phyloP scores from a whole-genome alignment of 2,797 vertebrate genomes.

The Tragelaphus oryx region DNA sequence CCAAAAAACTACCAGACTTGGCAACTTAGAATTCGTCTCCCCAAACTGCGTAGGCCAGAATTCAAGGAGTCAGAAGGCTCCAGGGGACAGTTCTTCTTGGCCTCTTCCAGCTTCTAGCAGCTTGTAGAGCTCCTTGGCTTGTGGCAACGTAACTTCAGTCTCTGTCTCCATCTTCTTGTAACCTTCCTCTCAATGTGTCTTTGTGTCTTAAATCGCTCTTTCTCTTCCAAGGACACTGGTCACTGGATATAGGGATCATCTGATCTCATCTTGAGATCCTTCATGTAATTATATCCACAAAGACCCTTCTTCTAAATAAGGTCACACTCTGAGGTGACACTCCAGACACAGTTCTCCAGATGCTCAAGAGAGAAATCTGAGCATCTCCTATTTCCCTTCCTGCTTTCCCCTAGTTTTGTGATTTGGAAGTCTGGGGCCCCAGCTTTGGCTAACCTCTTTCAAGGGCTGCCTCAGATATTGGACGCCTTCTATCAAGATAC shows the following conservation, averaged over 20 bases:
- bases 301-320: background rate
- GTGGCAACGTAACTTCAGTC: background rate
- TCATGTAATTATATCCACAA: background rate
- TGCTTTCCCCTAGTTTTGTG: background rate
- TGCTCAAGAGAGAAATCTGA: background rate
- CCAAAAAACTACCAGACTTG: background rate
- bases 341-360: background rate
- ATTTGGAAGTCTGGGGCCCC: background rate
- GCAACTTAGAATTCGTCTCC: background rate
- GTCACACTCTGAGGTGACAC: background rate
- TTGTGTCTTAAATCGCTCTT: background rate
- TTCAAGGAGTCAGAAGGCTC: background rate
- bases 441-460: background rate
- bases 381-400: background rate
- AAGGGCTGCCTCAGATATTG: background rate
- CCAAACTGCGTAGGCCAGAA: background rate
- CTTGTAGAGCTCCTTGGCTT: background rate
- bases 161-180: background rate
- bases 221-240: background rate
- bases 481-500: background rate
- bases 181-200: background rate
- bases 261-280: background rate
- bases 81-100: background rate
- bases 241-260: background rate
- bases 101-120: background rate